Evolutionary conservation across 2,888 invertebrate genomes (phyloP).

Genomic region (Furcula furcula): DNA sequence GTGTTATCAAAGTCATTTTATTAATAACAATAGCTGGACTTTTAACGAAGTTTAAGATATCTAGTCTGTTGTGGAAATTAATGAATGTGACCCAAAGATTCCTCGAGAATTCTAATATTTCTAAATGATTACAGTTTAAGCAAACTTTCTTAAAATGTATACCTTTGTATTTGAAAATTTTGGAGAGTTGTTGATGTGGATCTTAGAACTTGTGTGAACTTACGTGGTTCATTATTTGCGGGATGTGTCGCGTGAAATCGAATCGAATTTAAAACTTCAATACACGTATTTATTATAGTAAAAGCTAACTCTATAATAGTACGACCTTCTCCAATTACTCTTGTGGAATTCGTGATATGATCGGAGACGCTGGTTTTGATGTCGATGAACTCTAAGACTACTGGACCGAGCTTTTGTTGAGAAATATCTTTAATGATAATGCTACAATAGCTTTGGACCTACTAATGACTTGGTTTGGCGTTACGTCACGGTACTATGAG

Average conservation of each 20-base stretch:
- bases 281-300: background rate
- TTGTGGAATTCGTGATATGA: conserved; percentile 4
- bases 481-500: conserved; percentile 38
- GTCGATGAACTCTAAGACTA: conserved; percentile 15
- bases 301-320: background rate
- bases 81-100: too few relatives aligned
- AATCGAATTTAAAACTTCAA: background rate
- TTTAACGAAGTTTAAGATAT: conserved; percentile 8
- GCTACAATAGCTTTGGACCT: conserved; percentile 9
- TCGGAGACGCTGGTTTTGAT: conserved; percentile 9
- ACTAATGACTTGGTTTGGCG: conserved; percentile 21
- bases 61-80: conserved; percentile 9
- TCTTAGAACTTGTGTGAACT: too few relatives aligned
- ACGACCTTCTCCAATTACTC: background rate
- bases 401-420: conserved; percentile 10
- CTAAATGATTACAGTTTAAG: too few relatives aligned
- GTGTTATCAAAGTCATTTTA: conserved; percentile 4
- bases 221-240: too few relatives aligned
- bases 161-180: too few relatives aligned
- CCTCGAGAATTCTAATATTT: too few relatives aligned
- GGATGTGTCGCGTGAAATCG: too few relatives aligned
- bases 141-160: too few relatives aligned
- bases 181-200: too few relatives aligned
- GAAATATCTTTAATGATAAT: conserved; percentile 26
- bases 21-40: conserved; percentile 11